phyloP scores from a whole-genome alignment of 2,113 vertebrate genomes.

The Parus major region DNA sequence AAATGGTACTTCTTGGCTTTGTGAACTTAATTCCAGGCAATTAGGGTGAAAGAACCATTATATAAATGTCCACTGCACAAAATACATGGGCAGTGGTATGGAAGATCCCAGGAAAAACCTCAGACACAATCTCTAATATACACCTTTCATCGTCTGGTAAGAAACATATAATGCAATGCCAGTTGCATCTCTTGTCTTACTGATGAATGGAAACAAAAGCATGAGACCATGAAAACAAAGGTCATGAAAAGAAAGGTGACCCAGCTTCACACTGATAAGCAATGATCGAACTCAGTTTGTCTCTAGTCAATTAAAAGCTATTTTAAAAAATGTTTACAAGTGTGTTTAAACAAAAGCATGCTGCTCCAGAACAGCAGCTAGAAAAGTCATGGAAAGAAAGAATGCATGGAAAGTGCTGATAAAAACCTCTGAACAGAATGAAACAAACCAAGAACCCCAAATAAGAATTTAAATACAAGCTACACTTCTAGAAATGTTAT shows the following conservation, averaged over 20 bases:
- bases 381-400: neutral
- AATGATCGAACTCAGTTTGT: neutral
- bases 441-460: conserved; percentile 20
- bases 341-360: neutral
- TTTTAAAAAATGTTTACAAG: neutral
- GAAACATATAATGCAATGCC: neutral
- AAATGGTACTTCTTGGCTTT: neutral
- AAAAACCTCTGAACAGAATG: neutral
- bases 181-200: neutral
- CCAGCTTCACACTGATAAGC: neutral
- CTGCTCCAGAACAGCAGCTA: neutral
- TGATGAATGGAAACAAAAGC: neutral
- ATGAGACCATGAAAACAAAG: neutral
- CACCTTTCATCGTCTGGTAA: neutral
- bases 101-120: neutral
- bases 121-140: neutral
- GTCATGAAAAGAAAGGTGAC: neutral
- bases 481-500: neutral
- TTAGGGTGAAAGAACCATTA: neutral
- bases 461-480: conserved; percentile 5
- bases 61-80: neutral
- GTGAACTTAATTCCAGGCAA: neutral
- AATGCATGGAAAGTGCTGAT: neutral
- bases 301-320: neutral
- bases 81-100: neutral